Evolutionary conservation across 2,797 vertebrate species (phyloP).

Genomic region (Gymnopithys bicolor): DNA sequence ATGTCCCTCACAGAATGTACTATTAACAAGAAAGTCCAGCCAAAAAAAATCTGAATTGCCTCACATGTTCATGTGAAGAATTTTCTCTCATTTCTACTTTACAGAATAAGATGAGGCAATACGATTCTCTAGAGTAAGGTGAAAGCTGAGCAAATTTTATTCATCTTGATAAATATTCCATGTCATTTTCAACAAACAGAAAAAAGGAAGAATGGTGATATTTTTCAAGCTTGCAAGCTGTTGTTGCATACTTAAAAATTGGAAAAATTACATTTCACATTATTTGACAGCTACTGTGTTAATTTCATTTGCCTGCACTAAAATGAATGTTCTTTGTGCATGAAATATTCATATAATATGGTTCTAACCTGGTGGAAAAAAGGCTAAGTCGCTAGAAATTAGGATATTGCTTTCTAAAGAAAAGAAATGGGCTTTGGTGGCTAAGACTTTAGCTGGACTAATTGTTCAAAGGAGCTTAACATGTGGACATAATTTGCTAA

Average conservation of each 20-base stretch:
- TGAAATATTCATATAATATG: background rate
- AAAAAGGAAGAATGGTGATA: background rate
- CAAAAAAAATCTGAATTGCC: background rate
- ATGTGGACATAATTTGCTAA: conserved; percentile 30
- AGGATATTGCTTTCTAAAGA: conserved; percentile 23
- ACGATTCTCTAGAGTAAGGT: background rate
- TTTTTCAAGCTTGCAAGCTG: background rate
- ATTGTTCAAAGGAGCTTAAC: conserved; percentile 46
- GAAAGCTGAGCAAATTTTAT: background rate
- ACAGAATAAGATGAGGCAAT: background rate
- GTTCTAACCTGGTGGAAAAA: background rate
- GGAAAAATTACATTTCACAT: background rate
- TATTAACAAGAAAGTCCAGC: background rate
- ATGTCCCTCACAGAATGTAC: background rate
- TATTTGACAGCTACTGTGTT: background rate
- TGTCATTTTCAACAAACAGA: background rate
- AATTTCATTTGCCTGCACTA: background rate
- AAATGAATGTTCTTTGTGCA: background rate
- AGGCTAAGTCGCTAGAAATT: background rate
- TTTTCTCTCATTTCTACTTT: background rate
- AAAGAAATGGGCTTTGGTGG: conserved; percentile 27
- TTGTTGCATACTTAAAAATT: background rate
- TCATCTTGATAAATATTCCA: background rate
- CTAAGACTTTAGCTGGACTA: background rate
- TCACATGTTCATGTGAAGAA: background rate